A percentile compares a stretch with the other conserved stretches of the same genome.
These are phyloP conservation scores for Scalopus aquaticus DNA, from an alignment of 2,113 vertebrate species.

Conservation along the genomic window DNA sequence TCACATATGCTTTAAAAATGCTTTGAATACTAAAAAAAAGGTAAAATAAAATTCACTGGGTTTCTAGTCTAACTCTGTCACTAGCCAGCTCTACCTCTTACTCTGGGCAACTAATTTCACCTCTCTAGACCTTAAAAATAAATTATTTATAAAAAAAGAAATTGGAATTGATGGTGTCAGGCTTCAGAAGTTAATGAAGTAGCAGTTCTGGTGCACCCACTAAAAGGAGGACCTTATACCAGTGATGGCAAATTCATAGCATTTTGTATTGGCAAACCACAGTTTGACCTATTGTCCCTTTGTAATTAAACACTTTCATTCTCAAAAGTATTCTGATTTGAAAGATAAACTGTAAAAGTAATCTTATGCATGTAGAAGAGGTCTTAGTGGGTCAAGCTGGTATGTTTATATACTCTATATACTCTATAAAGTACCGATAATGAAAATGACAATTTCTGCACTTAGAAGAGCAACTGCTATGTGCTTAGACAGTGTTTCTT, in stretches of 20 bases:
- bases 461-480: background rate
- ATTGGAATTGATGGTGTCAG: background rate
- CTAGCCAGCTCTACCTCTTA: background rate
- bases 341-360: conserved; percentile 1
- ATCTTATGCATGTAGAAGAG: background rate
- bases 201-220: background rate
- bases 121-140: background rate
- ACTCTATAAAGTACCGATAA: background rate
- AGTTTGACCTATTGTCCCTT: background rate
- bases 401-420: background rate
- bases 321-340: background rate
- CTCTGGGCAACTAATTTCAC: background rate
- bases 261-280: background rate
- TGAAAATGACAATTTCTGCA: background rate
- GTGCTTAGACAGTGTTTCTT: background rate
- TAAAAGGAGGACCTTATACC: background rate
- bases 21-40: background rate
- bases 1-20: background rate
- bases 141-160: conserved; percentile 22
- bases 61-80: background rate
- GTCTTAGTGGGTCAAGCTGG: background rate
- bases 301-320: background rate
- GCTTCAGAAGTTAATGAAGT: background rate
- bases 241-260: background rate
- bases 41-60: background rate